Evolutionary conservation across 2,888 invertebrate genomes (phyloP), one percentile per base, ranked within the genome.

Genomic region (Pasiphila rectangulata): DNA sequence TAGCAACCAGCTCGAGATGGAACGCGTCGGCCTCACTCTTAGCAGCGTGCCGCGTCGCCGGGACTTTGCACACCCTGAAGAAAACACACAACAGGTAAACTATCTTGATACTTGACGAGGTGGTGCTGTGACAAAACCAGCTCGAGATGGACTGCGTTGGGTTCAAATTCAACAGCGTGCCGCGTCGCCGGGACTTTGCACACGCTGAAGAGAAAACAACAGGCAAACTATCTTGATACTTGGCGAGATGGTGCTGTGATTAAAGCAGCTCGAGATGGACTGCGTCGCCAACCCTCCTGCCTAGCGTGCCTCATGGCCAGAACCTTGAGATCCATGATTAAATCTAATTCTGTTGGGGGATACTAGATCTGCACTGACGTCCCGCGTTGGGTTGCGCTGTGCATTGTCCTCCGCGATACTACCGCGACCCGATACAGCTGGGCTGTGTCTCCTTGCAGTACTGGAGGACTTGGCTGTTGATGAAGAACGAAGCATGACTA

Each of bases 1-100:
- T n/a, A 17, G 17, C 2, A 46, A 49, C 72, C 0, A 57, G 9
- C 2, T 78, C 23, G 83, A 84, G 24, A 53, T 79, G 36, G 71
- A 72, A 7, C 63, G 75, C 0, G 69, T 69, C 1, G 82, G 79
- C 0, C 75, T 85, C 50, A 87, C 86, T 0, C 60, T 88, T 2
- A 86, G 86, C 67, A 84, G 80, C 50, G 62, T 86, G 46, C 81
- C 84, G 20, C 90, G 90, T 64, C 90, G 90, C 65, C 68, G 80
- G 30, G 84, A 84, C 12, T 75, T 72, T 42, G 19, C 40, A 2
- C 77, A 76, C 25, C n/a, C n/a, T n/a, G 82, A 85, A 10, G 76
- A 79, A 2, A 63, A 74, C 13, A 80, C 17, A 10, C 83, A 44
- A 12, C 49, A 49, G 36, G 49, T 46, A 12, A 17, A 24, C 27